Base-by-base conservation (phyloP, 2,797 vertebrate genomes). In the Gephyroberyx darwinii region DNA sequence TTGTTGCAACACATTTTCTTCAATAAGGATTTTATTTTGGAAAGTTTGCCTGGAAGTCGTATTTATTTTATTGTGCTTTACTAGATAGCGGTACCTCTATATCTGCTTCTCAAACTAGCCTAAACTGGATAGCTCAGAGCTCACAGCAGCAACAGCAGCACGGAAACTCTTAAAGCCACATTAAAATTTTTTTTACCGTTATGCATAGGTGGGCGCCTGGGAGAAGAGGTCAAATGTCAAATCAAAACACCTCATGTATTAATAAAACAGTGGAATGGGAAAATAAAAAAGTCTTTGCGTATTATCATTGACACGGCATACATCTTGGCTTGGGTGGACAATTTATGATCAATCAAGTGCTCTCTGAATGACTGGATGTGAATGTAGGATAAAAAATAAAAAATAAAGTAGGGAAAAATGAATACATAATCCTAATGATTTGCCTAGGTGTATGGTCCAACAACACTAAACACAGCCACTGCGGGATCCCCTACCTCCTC, bases 401-500 rank as follows among this genome's bases (percentile, higher is more conserved):
- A n/a, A n/a, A n/a, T n/a, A n/a, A n/a, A 14, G 4, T 43, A 84
- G 79, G 83, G 86, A 87, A 84, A 73, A 60, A 85, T 72, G 80
- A 75, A 70, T 13, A 65, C 52, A 70, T 43, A 70, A n/a, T 31
- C 30, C 9, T 53, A 65, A 57, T 2, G 59, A 35, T 17, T 19
- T 7, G 50, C 35, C 39, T 12, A 52, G 41, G 2, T 16, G 20
- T 14, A 48, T 16, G 30, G n/a, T 70, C 30, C 35, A 10, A 10
- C 57, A 3, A 14, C 5, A 3, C 10, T 14, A 13, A 14, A 13
- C 41, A 41, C 39, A 41, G 39, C 8, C 54, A 12, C 37, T 14
- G 61, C 57, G 53, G 20, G 51, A 2, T 51, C 14, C 70, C 78
- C 19, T 76, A 97, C 96, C 96, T 98, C 96, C 65, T 98, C 96